Conservation (phyloP, 2,888 invertebrate genomes). For the Drosophila subquinaria region DNA sequence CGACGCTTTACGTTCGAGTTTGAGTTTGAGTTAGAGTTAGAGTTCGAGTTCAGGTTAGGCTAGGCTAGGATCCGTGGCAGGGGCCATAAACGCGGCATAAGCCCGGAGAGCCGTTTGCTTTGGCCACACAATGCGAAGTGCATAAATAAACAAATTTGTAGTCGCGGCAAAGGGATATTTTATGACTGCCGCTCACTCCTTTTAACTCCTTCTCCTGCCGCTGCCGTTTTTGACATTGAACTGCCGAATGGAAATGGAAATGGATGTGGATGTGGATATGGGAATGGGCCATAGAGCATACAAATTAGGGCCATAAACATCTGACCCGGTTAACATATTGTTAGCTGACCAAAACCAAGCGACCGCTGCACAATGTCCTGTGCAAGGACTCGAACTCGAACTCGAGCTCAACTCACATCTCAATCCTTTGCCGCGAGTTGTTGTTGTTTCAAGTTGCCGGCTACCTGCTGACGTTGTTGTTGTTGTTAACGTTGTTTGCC, state of each 20-base stretch:
- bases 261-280: neutral
- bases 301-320: conserved; percentile 55
- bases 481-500: conserved; percentile 15
- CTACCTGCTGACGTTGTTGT: conserved; percentile 29
- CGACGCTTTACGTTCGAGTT: conserved; percentile 4
- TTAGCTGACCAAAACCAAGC: conserved; percentile 50
- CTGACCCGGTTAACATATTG: conserved; percentile 62
- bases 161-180: conserved; percentile 40
- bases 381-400: neutral
- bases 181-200: conserved; percentile 60
- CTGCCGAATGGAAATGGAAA: conserved; percentile 6
- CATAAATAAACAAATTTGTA: conserved; percentile 72
- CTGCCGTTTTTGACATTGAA: conserved; percentile 49
- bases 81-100: conserved; percentile 37
- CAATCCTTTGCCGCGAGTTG: conserved; percentile 8
- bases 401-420: neutral
- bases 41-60: neutral
- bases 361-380: conserved; percentile 26
- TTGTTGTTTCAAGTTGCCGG: neutral
- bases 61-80: conserved; percentile 13
- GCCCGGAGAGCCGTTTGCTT: conserved; percentile 45
- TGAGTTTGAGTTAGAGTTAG: neutral
- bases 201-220: conserved; percentile 50
- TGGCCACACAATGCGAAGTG: conserved; percentile 77
- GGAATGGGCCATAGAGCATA: neutral